phyloP scores from a whole-genome alignment of 1,140 invertebrate genomes.

The Trichomalopsis sarcophagae region DNA sequence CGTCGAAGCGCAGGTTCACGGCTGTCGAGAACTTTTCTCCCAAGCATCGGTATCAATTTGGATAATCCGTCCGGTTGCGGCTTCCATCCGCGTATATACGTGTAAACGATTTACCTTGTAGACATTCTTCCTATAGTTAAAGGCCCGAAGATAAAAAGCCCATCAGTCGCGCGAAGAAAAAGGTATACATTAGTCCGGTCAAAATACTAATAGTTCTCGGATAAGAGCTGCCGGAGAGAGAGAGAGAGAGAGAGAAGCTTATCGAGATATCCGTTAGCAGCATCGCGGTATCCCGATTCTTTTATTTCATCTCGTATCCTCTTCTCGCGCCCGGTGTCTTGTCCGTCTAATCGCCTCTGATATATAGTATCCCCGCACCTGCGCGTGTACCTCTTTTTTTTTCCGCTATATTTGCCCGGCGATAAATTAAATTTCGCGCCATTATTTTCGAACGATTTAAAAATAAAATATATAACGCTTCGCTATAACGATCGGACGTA shows the following conservation, averaged over 20 bases:
- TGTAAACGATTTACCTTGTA: conserved; percentile 31
- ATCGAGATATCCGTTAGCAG: conserved; percentile 10
- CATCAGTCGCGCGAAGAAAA: conserved; percentile 5
- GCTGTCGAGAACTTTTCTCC: background rate
- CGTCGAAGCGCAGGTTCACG: background rate
- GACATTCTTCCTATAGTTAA: conserved; percentile 4
- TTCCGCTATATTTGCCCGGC: no score
- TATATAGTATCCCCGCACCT: background rate
- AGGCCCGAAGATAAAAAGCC: background rate
- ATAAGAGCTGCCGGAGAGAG: background rate
- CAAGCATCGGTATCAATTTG: conserved; percentile 3
- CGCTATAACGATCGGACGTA: background rate
- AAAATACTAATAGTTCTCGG: conserved; percentile 30
- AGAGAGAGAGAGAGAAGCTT: background rate
- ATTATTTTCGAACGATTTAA: background rate
- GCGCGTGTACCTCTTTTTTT: background rate
- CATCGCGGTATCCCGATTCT: background rate
- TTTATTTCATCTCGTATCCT: background rate
- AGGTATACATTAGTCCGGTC: conserved; percentile 26
- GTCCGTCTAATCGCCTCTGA: conserved; percentile 28
- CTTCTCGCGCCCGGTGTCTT: background rate
- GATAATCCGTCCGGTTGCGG: conserved; percentile 34
- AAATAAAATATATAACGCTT: no score
- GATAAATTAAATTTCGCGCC: background rate
- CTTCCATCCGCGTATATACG: background rate